Evolutionary conservation across 2,888 invertebrate species (phyloP), one percentile per base, ranked within the genome.

Genomic region (Rhamnusium bicolor): DNA sequence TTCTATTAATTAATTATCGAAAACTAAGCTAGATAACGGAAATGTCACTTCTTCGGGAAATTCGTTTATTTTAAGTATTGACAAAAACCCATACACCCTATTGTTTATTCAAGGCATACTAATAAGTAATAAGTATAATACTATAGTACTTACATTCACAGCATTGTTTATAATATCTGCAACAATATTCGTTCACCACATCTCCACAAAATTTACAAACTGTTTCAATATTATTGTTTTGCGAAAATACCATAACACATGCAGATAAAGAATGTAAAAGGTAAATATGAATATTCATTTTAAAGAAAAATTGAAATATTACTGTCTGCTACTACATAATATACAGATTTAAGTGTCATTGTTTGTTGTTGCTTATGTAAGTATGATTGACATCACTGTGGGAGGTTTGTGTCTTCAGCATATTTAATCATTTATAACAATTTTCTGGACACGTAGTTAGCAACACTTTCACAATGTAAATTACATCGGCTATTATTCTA

Each of bases 161-260:
- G 54, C 76, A 76, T 47, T 32, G 56, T 49, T 63, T 62, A 19
- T 76, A 54, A 54, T 73, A 76, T 72, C 69, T 71, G 66, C 76
- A 76, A 46, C 76, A 76, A 63, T 73, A 76, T 21, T 62, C 46
- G 46, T 72, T 76, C 6, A 76, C 76, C 24, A 72, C 61, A 60
- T 69, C 69, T 12, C 61, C 61, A 47, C 69, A 69, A 1, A 54
- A 29, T 24, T 27, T 47, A 40, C 69, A 69, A 53, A 69, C 61
- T 14, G 16, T 61, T 21, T 69, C 69, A 1, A 69, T 67, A 14
- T 65, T 18, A 49, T 65, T 65, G 46, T 67, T 67, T 27, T 67
- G 67, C 3, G 67, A 67, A 24, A 46, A 21, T 24, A 40, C 56
- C 19, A 40, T 21, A 40, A 19, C 19, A 7, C 10, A 56, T 32